Evolutionary conservation across 2,113 vertebrate genomes (phyloP).

Genomic region (Acanthisitta chloris): DNA sequence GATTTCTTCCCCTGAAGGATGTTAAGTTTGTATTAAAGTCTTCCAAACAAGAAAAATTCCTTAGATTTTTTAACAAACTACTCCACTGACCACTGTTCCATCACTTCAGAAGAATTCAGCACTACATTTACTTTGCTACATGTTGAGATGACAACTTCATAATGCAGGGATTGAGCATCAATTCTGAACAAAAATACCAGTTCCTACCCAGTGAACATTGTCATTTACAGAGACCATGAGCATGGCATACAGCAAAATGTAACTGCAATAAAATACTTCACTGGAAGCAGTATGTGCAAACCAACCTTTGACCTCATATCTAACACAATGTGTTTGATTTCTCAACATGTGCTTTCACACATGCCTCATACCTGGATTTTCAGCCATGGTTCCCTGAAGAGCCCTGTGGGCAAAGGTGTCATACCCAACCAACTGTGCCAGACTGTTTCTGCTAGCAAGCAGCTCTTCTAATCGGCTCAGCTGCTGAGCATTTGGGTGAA

Average conservation of each 20-base stretch:
- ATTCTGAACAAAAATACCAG: neutral
- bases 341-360: neutral
- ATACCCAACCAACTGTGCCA: conserved; percentile 91
- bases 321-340: neutral
- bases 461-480: conserved; percentile 86
- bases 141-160: neutral
- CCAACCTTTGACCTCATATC: neutral
- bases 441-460: conserved; percentile 81
- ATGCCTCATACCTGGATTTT: conserved; percentile 83
- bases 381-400: conserved; percentile 92
- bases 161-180: neutral
- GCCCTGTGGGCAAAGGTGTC: conserved; percentile 89
- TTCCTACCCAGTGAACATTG: neutral
- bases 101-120: neutral
- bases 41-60: neutral
- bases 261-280: neutral
- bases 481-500: conserved; percentile 84
- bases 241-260: neutral
- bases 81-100: neutral
- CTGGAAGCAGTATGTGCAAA: neutral
- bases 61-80: neutral
- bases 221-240: neutral
- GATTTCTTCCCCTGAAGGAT: neutral
- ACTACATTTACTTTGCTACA: neutral
- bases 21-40: neutral